Evolutionary conservation across 2,113 vertebrate genomes (phyloP).

Genomic region (Saimiri boliviensis): DNA sequence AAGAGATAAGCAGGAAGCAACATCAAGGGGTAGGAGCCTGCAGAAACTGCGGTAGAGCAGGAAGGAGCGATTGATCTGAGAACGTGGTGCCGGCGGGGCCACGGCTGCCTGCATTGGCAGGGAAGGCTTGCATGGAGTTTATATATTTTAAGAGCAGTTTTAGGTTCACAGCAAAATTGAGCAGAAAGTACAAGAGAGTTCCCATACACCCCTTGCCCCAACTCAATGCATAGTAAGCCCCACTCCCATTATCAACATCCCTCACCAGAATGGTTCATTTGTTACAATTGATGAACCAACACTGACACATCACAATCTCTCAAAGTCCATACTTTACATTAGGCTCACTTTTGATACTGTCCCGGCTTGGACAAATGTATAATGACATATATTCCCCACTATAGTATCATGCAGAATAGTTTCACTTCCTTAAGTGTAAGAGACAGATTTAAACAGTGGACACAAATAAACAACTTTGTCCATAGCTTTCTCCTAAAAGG

Average conservation of each 20-base stretch:
- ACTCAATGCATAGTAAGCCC: no score
- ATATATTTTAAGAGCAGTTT: neutral
- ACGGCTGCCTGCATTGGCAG: rapidly evolving
- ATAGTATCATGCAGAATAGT: neutral
- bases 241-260: neutral
- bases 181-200: neutral
- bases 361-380: neutral
- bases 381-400: neutral
- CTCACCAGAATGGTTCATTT: neutral
- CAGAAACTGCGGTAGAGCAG: neutral
- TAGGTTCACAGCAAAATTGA: constrained; percentile 14
- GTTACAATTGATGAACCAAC: neutral
- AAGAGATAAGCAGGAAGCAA: neutral
- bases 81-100: neutral
- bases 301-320: neutral
- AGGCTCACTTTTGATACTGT: neutral
- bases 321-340: neutral
- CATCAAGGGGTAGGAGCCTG: neutral
- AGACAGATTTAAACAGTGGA: neutral
- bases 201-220: no score
- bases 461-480: neutral
- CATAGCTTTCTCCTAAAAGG: neutral
- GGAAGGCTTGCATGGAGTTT: neutral
- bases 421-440: neutral
- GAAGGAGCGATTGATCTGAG: neutral